Conservation (phyloP, 2,888 invertebrate species). For the Sialis lutaria region DNA sequence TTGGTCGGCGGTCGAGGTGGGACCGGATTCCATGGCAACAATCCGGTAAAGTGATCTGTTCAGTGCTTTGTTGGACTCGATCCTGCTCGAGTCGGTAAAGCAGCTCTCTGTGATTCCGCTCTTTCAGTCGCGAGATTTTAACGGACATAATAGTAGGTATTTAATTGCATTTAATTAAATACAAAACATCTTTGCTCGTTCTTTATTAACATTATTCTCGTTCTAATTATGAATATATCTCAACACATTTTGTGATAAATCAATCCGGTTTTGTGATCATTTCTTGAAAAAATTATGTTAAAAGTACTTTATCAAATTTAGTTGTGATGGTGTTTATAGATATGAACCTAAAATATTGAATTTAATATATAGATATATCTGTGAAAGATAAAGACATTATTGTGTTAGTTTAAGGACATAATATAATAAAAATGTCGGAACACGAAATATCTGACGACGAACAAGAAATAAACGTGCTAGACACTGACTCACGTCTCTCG, state of each 20-base stretch:
- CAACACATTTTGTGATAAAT: neutral
- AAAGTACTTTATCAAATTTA: neutral
- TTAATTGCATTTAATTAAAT: no score
- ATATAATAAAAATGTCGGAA: constrained; percentile 19
- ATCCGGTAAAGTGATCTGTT: constrained; percentile 1
- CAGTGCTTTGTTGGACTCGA: no score
- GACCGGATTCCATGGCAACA: constrained; percentile 26
- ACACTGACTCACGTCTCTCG: constrained; percentile 43
- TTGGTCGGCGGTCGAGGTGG: constrained; percentile 17
- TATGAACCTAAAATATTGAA: neutral
- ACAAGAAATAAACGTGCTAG: constrained; percentile 47
- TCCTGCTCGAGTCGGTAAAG: no score
- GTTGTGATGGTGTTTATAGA: neutral
- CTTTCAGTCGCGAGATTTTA: no score
- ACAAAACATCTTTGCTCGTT: no score
- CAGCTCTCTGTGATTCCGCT: no score
- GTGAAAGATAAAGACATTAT: no score
- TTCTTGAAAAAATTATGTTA: neutral
- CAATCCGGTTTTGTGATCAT: neutral
- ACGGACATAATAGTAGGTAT: no score
- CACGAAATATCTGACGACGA: constrained; percentile 37
- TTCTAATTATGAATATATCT: no score
- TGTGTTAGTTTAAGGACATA: no score
- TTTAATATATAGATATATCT: neutral
- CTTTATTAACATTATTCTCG: no score